Conservation (phyloP, 2,888 invertebrate species). For the Erpobdella octoculata region DNA sequence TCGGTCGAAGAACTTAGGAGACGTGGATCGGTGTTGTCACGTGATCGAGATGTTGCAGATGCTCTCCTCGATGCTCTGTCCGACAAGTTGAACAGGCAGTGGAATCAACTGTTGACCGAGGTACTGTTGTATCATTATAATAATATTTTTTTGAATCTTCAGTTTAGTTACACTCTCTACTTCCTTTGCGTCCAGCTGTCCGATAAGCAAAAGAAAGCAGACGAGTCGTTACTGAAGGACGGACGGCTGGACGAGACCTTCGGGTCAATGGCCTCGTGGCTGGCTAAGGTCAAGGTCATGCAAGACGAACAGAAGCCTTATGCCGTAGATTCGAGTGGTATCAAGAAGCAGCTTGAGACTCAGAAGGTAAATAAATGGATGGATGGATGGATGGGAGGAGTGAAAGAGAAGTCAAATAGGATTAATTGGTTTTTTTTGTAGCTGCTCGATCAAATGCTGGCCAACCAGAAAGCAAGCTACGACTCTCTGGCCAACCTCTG, state of each 20-base stretch:
- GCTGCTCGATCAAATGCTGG: conserved; percentile 26
- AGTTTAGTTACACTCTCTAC: too few relatives aligned
- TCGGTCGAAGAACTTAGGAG: neutral
- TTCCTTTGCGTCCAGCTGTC: neutral
- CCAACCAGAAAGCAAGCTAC: conserved; percentile 14
- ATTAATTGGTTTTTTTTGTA: neutral
- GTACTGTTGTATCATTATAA: too few relatives aligned
- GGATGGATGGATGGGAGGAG: too few relatives aligned
- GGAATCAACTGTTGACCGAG: conserved; percentile 1
- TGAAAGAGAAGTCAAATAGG: too few relatives aligned
- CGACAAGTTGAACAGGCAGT: neutral
- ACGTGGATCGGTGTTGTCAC: neutral
- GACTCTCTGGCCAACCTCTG: neutral
- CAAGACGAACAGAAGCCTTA: conserved; percentile 92
- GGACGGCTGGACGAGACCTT: conserved; percentile 91
- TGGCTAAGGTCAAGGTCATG: conserved; percentile 92
- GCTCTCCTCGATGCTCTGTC: neutral
- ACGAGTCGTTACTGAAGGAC: conserved; percentile 83
- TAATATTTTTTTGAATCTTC: too few relatives aligned
- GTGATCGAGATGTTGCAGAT: neutral
- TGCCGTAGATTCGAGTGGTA: conserved; percentile 92
- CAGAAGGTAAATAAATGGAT: too few relatives aligned
- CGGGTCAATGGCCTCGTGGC: conserved; percentile 87
- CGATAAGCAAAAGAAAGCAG: neutral
- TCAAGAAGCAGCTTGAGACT: conserved; percentile 92